These are phyloP conservation scores for Chelonia mydas DNA, from an alignment of 2,797 vertebrate species.

Conservation along the genomic window DNA sequence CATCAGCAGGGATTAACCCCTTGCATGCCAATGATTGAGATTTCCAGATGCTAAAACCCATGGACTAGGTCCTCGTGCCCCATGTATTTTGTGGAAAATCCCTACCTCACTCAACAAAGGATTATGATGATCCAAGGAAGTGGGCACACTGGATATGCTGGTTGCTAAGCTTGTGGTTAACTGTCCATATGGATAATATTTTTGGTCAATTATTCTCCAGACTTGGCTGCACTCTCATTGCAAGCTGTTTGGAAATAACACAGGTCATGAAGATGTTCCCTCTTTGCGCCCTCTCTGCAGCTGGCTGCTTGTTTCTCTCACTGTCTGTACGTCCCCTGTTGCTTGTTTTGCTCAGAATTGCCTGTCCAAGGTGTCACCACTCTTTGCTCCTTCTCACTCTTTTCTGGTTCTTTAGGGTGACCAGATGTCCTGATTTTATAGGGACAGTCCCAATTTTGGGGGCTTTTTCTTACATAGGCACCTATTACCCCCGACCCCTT, in stretches of 20 bases:
- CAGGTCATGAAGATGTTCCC: neutral
- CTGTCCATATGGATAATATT: neutral
- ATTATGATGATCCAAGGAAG: neutral
- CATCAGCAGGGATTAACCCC: conserved; percentile 24
- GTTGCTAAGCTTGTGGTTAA: neutral
- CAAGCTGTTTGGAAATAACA: neutral
- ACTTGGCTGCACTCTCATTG: neutral
- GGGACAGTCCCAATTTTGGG: no score
- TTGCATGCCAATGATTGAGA: neutral
- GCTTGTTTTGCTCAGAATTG: neutral
- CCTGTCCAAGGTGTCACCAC: neutral
- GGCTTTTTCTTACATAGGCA: no score
- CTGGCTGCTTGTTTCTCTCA: neutral
- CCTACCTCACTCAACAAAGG: neutral
- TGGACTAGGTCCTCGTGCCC: neutral
- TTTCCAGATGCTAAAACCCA: neutral
- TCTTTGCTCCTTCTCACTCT: neutral
- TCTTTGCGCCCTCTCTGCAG: neutral
- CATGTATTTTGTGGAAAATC: neutral
- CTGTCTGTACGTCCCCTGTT: neutral
- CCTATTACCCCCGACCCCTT: no score
- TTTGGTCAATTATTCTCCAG: neutral
- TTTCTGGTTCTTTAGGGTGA: neutral
- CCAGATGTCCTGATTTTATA: no score
- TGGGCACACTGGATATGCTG: fast-evolving